phyloP scores from a whole-genome alignment of 1,140 invertebrate species.

The Calycopis cecrops region DNA sequence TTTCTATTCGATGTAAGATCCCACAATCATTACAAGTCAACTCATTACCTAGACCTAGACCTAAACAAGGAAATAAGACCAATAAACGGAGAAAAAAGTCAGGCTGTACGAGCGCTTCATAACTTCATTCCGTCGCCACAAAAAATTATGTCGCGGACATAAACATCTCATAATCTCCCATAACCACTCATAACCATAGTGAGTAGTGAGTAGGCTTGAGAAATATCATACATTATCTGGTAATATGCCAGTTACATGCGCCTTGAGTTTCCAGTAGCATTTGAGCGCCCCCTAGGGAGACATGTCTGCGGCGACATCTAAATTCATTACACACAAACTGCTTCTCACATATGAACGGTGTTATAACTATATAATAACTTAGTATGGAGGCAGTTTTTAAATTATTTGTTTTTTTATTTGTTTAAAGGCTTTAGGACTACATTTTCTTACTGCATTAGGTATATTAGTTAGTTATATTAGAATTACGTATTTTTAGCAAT shows the following conservation, averaged over 20 bases:
- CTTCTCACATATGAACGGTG: background rate
- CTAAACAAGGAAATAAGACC: too few species aligned
- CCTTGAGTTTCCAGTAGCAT: conserved; percentile 21
- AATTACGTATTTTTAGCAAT: too few species aligned
- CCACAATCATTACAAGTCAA: background rate
- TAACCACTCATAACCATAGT: too few species aligned
- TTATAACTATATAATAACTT: background rate
- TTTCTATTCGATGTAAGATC: too few species aligned
- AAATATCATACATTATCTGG: conserved; percentile 5
- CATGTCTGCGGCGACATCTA: conserved; percentile 24
- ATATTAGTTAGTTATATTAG: too few species aligned
- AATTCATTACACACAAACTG: conserved; percentile 26
- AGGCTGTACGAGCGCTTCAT: background rate
- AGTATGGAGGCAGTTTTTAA: conserved; percentile 19
- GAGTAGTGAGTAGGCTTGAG: background rate
- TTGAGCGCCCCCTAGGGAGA: conserved; percentile 13
- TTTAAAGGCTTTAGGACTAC: background rate
- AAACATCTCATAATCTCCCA: background rate
- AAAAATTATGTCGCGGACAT: conserved; percentile 3
- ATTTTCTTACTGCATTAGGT: background rate
- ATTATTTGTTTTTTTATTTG: background rate
- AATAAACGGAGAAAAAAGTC: conserved; percentile 15
- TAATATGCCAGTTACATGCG: background rate
- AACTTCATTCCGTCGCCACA: background rate
- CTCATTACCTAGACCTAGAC: background rate